Base-by-base conservation (phyloP, 2,113 vertebrate species). In the Phylloscopus whistleri region DNA sequence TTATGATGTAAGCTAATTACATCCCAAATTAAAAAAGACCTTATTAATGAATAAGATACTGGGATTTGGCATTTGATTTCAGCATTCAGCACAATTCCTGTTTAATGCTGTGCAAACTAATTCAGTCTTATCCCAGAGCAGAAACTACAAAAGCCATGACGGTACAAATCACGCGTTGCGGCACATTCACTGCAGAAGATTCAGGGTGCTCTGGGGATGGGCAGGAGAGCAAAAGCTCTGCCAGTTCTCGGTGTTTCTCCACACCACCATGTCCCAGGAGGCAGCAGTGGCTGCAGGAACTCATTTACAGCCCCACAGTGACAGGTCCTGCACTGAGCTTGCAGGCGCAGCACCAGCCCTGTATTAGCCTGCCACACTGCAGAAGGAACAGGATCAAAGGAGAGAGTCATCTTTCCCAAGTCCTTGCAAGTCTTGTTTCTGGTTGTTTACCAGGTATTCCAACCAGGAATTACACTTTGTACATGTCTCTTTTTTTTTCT, bases 371-470 rank as follows among this genome's bases (percentile, higher is more conserved):
- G 77, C 19, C 30, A 11, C 0, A 15, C 82, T 67, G 48, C 2
- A 4, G 87, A 49, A 63, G 24, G 63, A 86, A 22, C 51, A 51
- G 78, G 60, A 95, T 87, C 80, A 96, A 96, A 89, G 78, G 70
- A 70, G 63, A 85, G 51, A 81, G 30, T 90, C 74, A 79, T 35
- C 17, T 48, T 22, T 48, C 22, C 77, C 73, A 87, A 51, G 52
- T 63, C 52, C 93, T 82, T 82, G 62, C 87, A 86, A 92, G 84
- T 59, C 80, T 81, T 68, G 23, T 33, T 91, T 76, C 79, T 85
- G 64, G 17, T 81, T 84, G 46, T 64, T 84, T 74, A 74, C 19
- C 5, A 59, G 66, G 56, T 82, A 78, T 84, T 78, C 56, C 56
- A 91, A 74, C 21, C 20, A 49, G 23, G 48, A 49, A 49, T 49